These are phyloP conservation scores for Protomyctophum bolini DNA, from an alignment of 2,113 vertebrate genomes.

Conservation along the genomic window DNA sequence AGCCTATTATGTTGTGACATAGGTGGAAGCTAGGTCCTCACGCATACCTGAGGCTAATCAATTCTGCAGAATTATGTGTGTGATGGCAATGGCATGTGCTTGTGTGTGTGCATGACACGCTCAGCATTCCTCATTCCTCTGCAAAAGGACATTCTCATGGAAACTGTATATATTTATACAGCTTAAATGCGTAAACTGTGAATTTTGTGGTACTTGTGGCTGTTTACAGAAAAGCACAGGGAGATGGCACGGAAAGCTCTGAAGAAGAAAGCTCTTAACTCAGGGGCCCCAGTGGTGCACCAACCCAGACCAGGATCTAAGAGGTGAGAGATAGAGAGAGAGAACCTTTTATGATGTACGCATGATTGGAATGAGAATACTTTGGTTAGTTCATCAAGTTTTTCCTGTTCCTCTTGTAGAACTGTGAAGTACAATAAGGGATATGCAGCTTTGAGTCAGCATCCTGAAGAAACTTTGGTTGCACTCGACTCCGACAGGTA, in stretches of 20 bases:
- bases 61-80: too few species aligned
- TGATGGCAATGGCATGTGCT: too few species aligned
- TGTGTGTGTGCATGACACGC: too few species aligned
- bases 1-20: too few species aligned
- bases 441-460: slow-evolving; percentile 90
- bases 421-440: slow-evolving; percentile 92
- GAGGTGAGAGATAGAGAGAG: slow-evolving; percentile 77
- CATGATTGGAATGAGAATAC: neutral
- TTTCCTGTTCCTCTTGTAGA: slow-evolving; percentile 55
- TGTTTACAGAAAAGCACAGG: slow-evolving; percentile 85
- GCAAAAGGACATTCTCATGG: neutral
- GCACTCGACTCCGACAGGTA: slow-evolving; percentile 94
- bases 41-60: too few species aligned
- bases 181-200: too few species aligned
- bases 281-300: slow-evolving; percentile 68
- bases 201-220: neutral
- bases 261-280: slow-evolving; percentile 87
- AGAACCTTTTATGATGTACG: neutral
- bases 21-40: too few species aligned
- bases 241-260: slow-evolving; percentile 88
- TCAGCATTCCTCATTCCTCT: neutral
- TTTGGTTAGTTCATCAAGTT: neutral
- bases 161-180: too few species aligned
- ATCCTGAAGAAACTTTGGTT: slow-evolving; percentile 86
- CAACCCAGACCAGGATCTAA: slow-evolving; percentile 79